phyloP scores from a whole-genome alignment of 2,888 invertebrate species.

The Tillus elongatus region DNA sequence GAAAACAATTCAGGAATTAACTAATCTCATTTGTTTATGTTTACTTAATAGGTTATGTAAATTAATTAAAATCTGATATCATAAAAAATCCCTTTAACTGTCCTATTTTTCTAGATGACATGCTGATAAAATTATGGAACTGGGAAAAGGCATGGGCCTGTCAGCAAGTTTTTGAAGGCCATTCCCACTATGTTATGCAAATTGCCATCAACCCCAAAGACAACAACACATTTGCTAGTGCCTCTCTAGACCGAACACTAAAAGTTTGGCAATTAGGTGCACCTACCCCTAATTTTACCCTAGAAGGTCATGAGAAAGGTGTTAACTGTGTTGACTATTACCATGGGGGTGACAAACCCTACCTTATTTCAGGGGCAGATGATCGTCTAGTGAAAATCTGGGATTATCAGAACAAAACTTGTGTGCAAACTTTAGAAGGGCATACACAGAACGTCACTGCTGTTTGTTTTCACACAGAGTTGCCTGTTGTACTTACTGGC shows the following conservation, averaged over 20 bases:
- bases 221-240: conserved; percentile 98
- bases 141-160: conserved; percentile 99
- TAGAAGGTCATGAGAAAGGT: conserved; percentile 97
- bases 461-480: conserved; percentile 95
- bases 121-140: conserved; percentile 98
- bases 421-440: conserved; percentile 95
- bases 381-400: conserved; percentile 97
- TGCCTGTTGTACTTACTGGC: conserved; percentile 92
- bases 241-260: conserved; percentile 94
- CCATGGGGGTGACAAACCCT: conserved; percentile 98
- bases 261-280: conserved; percentile 99
- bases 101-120: too few species aligned
- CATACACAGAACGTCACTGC: conserved; percentile 94
- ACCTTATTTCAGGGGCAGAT: conserved; percentile 97
- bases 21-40: too few species aligned
- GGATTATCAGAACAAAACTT: conserved; percentile 99
- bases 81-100: too few species aligned
- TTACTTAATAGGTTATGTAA: too few species aligned
- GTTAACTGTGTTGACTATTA: conserved; percentile 99
- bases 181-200: conserved; percentile 99
- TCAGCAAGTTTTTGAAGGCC: conserved; percentile 98
- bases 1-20: too few species aligned
- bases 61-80: too few species aligned
- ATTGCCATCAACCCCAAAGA: conserved; percentile 99
- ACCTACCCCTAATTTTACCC: conserved; percentile 92